Evolutionary conservation across 1,140 invertebrate genomes (phyloP).

Genomic region (Nilaparvata lugens): DNA sequence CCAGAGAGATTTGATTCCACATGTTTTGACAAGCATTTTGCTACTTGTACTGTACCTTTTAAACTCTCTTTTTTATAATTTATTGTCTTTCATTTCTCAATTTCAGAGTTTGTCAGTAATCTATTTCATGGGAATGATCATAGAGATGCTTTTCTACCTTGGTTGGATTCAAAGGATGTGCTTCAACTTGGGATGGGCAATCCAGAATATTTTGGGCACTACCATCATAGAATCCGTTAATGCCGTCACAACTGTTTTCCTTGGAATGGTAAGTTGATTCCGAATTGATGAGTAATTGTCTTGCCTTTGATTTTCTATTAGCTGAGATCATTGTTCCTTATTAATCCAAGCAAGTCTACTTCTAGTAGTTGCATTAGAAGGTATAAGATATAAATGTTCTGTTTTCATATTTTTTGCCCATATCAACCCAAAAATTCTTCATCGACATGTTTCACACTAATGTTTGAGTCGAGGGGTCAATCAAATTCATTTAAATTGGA

Average conservation of each 20-base stretch:
- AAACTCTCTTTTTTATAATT: not conserved
- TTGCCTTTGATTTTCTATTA: too few relatives aligned
- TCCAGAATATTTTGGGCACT: constrained; percentile 67
- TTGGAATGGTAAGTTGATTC: constrained; percentile 63
- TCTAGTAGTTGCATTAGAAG: too few relatives aligned
- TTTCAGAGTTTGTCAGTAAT: constrained; percentile 72
- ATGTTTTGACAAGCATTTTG: not conserved
- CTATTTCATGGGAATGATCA: constrained; percentile 83
- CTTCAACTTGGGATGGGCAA: constrained; percentile 64
- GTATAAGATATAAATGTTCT: too few relatives aligned
- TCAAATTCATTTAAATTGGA: too few relatives aligned
- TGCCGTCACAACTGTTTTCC: constrained; percentile 81
- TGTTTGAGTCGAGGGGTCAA: too few relatives aligned
- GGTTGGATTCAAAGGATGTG: constrained; percentile 83
- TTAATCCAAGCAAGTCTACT: too few relatives aligned
- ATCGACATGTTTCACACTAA: too few relatives aligned
- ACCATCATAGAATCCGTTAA: constrained; percentile 88
- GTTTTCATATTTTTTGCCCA: too few relatives aligned
- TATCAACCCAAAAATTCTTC: too few relatives aligned
- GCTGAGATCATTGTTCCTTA: too few relatives aligned
- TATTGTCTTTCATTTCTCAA: constrained; percentile 2
- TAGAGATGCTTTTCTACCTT: constrained; percentile 79
- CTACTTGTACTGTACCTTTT: not conserved
- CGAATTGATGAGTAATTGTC: too few relatives aligned
- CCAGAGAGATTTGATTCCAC: not conserved